Evolutionary conservation across 2,113 vertebrate species (phyloP), one percentile per base, ranked within the genome.

Genomic region (Ranitomeya variabilis): DNA sequence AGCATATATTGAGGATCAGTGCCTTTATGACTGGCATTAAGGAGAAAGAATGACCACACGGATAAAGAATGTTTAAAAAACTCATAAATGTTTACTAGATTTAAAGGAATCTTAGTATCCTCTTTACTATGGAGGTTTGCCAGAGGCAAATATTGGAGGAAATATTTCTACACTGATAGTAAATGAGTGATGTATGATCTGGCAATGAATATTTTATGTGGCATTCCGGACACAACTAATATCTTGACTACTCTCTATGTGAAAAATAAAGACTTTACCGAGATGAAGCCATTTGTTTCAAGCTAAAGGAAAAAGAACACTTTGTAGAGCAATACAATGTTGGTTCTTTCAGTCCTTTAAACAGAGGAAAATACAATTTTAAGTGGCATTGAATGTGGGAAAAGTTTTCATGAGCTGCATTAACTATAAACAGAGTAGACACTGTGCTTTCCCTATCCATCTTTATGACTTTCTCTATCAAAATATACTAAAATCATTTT

Each of bases 81-180:
- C 87, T 89, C 87, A 89, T 89, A 89, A 89, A 89, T 89, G 87
- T 89, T 89, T 89, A 89, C 87, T 85, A 85, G 87, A 85, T 89
- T 89, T 89, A 89, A 89, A 83, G 82, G 71, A 89, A 84, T 89
- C 62, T 89, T 78, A 85, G 87, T 84, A 67, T 79, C 57, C 59
- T 89, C 76, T 89, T 89, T 85, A 89, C 87, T 37, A 85, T 79
- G 80, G 73, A 85, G 81, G 76, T 59, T 89, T 89, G 87, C 87
- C 87, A 89, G 87, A 89, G 87, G 87, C 87, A 85, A 89, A 89
- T 79, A 89, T 89, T 85, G 81, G 74, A 89, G 81, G 82, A 64
- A 79, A 89, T 85, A 64, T 89, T 85, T 89, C 87, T 89, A 85
- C 66, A 69, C 60, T 85, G 82, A 85, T 83, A 85, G 87, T 85